phyloP scores from a whole-genome alignment of 2,888 invertebrate species.

The Lamellibrachia satsuma region DNA sequence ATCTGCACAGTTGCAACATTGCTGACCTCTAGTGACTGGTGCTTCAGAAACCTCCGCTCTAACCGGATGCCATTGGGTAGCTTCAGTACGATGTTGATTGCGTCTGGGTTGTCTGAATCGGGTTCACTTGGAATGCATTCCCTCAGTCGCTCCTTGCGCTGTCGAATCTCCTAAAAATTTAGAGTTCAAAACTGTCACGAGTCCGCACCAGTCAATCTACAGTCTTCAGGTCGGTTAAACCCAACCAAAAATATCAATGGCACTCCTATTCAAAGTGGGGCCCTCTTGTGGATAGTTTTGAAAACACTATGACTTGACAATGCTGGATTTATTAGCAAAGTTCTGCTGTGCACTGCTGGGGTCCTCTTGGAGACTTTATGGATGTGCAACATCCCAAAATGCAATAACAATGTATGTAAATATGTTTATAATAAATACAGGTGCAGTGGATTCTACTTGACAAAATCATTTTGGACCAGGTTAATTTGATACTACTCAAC shows the following conservation, averaged over 20 bases:
- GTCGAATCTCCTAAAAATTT: constrained; percentile 60
- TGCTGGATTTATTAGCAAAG: background rate
- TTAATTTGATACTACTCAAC: background rate
- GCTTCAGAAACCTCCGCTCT: constrained; percentile 84
- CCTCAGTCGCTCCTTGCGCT: constrained; percentile 65
- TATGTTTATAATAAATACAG: too few species aligned
- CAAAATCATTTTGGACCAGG: too few species aligned
- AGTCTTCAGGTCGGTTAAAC: background rate
- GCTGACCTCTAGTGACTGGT: constrained; percentile 78
- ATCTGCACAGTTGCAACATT: constrained; percentile 83
- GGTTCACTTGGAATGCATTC: constrained; percentile 74
- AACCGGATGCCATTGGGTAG: constrained; percentile 88
- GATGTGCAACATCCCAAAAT: too few species aligned
- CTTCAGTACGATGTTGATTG: constrained; percentile 87
- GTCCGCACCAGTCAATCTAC: background rate
- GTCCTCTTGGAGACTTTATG: too few species aligned
- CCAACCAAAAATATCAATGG: too few species aligned
- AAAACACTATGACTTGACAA: too few species aligned
- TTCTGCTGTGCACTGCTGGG: too few species aligned
- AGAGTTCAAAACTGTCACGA: background rate
- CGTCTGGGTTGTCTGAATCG: constrained; percentile 73
- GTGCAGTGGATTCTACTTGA: too few species aligned
- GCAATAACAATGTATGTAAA: too few species aligned
- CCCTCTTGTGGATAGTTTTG: too few species aligned
- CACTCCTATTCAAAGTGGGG: too few species aligned